Base-by-base conservation (phyloP, 1,140 invertebrate species). In the Tenebrio molitor region DNA sequence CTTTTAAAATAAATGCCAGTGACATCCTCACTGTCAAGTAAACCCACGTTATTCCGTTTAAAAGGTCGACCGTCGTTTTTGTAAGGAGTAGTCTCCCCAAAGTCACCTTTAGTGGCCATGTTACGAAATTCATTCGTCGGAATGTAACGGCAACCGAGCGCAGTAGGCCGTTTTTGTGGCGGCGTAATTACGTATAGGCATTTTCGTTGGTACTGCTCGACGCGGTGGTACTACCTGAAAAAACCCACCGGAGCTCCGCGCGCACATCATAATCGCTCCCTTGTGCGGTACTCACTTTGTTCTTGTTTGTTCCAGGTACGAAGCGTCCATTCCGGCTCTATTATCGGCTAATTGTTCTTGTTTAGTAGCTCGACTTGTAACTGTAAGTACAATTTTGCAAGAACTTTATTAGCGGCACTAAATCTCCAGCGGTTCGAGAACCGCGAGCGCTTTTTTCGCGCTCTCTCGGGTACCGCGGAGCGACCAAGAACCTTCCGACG, bases 11-110 rank as follows among this genome's bases (percentile, higher is more conserved):
- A 74, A 77, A 77, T 75, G 66, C 73, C 70, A 62, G 73, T 77
- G 75, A 75, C 75, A 77, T 77, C 75, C 73, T 72, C 71, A 75
- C 73, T 77, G 75, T 77, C 75, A 77, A 70, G 39, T 73, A 64
- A 75, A 77, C 75, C 75, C 75, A 77, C 73, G 75, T 76, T 76
- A 76, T 76, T 58, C 53, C 17, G 23, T 58, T 70, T 58, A 62
- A 71, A 63, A 63, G 50, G 69, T 63, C 53, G 69, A 12, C 68
- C 21, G 46, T 44, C 19, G 29, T 66, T 66, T 66, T 34, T 42
- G 12, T 42, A 39, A 65, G 63, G 41, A 65, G 33, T 41, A 65
- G 33, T 42, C 36, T 19, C 42, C 42, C 42, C 64, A 66, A 66
- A 44, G 64, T 66, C 64, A 44, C 39, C 64, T 66, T 44, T 58